Conservation (phyloP, 1,140 invertebrate species). For the Sycobia sp. region DNA sequence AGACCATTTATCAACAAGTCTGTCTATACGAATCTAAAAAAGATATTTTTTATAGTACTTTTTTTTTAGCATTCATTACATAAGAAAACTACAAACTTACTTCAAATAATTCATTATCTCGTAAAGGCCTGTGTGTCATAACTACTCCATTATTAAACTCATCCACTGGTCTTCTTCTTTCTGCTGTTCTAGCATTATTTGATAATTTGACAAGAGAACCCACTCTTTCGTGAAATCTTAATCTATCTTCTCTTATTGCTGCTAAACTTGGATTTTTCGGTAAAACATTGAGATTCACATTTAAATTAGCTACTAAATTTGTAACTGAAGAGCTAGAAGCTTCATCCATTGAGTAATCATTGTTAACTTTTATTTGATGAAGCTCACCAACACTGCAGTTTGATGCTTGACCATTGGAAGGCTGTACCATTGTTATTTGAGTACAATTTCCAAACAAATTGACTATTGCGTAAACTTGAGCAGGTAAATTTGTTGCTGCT, state of each 20-base stretch:
- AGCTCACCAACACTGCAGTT: slow-evolving; percentile 47
- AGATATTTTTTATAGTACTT: not conserved
- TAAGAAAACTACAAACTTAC: slow-evolving; percentile 59
- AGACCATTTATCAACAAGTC: slow-evolving; percentile 90
- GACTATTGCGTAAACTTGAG: slow-evolving; percentile 81
- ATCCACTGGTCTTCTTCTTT: slow-evolving; percentile 84
- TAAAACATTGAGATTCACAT: slow-evolving; percentile 60
- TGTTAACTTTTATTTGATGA: slow-evolving; percentile 49
- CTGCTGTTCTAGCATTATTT: slow-evolving; percentile 80
- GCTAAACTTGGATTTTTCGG: slow-evolving; percentile 54
- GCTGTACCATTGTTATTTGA: slow-evolving; percentile 74
- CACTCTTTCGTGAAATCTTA: slow-evolving; percentile 87
- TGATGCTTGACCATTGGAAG: slow-evolving; percentile 20
- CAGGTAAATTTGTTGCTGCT: slow-evolving; percentile 78
- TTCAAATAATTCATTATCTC: slow-evolving; percentile 91
- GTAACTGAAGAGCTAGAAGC: slow-evolving; percentile 52
- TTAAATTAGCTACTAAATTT: slow-evolving; percentile 57
- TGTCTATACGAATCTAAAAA: slow-evolving; percentile 80
- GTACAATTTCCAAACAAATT: slow-evolving; percentile 93
- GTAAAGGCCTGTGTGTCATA: slow-evolving; percentile 85
- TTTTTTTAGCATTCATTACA: not conserved
- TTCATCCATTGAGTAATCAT: slow-evolving; percentile 52
- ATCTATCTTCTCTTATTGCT: slow-evolving; percentile 64
- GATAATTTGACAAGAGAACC: slow-evolving; percentile 89
- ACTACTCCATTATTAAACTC: slow-evolving; percentile 95